Conservation (phyloP, 2,888 invertebrate species). For the Aplocera efformata region DNA sequence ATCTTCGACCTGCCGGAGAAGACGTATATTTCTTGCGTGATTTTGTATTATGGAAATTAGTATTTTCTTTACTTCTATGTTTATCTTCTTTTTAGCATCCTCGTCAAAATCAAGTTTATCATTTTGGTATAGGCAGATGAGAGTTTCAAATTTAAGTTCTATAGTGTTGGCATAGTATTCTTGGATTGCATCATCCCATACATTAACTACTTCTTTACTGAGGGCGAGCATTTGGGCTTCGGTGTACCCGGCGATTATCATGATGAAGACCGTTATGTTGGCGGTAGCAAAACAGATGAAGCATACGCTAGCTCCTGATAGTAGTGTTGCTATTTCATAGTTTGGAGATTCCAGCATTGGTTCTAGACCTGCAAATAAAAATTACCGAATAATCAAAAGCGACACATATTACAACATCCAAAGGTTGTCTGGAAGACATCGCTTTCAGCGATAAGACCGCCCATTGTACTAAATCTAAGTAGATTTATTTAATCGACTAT, state of each 20-base stretch:
- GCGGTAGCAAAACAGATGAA: conserved; percentile 41
- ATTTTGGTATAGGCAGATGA: neutral
- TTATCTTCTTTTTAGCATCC: conserved; percentile 18
- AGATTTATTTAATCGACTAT: too few relatives aligned
- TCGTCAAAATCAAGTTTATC: neutral
- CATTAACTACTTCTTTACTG: conserved; percentile 40
- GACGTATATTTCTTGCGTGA: conserved; percentile 39
- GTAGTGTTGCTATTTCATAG: conserved; percentile 42
- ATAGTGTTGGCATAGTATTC: conserved; percentile 8
- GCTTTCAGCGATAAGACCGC: too few relatives aligned
- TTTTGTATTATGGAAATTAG: conserved; percentile 37
- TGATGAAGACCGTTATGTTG: conserved; percentile 42
- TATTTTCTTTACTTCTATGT: conserved; percentile 26
- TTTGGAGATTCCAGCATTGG: conserved; percentile 52
- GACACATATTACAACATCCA: too few relatives aligned
- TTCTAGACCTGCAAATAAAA: conserved; percentile 42
- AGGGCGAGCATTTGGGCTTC: conserved; percentile 53
- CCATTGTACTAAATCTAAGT: too few relatives aligned
- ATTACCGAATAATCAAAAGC: too few relatives aligned
- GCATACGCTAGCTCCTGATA: conserved; percentile 26
- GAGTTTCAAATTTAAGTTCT: neutral
- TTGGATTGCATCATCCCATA: conserved; percentile 44
- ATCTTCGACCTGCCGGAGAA: conserved; percentile 38
- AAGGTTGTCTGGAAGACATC: too few relatives aligned
- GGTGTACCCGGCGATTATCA: conserved; percentile 45